Evolutionary conservation across 2,888 invertebrate species (phyloP), one percentile per base, ranked within the genome.

Genomic region (Yponomeuta cagnagella): DNA sequence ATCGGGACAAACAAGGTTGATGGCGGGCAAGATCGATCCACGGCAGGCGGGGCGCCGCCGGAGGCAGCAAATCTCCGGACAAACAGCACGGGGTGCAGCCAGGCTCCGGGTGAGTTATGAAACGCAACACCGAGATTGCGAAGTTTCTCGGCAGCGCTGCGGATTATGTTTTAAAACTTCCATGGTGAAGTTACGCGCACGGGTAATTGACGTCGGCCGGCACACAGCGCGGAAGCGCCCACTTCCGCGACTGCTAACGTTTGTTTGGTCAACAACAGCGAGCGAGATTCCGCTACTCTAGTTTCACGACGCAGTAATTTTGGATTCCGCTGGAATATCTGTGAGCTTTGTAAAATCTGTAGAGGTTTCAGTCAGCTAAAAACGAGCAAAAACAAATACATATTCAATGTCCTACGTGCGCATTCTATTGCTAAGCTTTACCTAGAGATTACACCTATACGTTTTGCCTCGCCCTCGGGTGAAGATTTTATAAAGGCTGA

Each of bases 101-200:
- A 23, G 10, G 30, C 23, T 1, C 15, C 30, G 15, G 8, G 48
- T 12, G 72, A 77, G 76, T 79, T 77, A 78, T 79, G 78, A 79
- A 82, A 83, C 74, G 73, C 75, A 78, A 79, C 76, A 79, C 79
- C 76, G 74, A 79, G 78, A 82, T 80, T 79, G 79, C 75, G 68
- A 84, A 84, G 82, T 86, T 84, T 72, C 71, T 69, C 63, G 65
- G 69, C 64, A 48, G 48, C 68, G 72, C 72, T 72, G 72, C 76
- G 72, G 76, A 77, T 76, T 77, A 77, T 77, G 80, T 81, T 86
- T 83, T 80, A 84, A 81, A 87, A 87, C 82, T 85, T 85, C 74
- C 74, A 43, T 76, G 71, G 72, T 72, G 70, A 76, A 80, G 78
- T 81, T 81, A 75, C 73, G 72, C 75, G 76, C 75, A 75, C 71